Evolutionary conservation across 1,140 invertebrate species (phyloP).

Genomic region (Dysdera silvatica): DNA sequence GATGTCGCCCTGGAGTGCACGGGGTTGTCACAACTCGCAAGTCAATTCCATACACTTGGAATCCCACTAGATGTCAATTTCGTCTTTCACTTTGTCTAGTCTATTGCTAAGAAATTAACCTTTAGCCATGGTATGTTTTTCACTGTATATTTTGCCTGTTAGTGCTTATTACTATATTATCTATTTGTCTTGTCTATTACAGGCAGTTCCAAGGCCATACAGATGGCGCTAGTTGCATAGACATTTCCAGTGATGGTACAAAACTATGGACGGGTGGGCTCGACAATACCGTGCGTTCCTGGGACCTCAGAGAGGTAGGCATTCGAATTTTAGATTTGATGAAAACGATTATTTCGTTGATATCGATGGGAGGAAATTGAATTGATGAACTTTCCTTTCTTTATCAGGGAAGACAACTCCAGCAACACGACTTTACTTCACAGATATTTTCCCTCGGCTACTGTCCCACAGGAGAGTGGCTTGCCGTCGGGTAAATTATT

Average conservation of each 20-base stretch:
- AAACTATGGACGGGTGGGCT: slow-evolving; percentile 96
- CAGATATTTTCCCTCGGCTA: slow-evolving; percentile 97
- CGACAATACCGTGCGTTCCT: slow-evolving; percentile 93
- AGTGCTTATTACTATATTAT: too few species aligned
- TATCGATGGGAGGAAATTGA: neutral
- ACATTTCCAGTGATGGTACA: slow-evolving; percentile 89
- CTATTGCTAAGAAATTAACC: too few species aligned
- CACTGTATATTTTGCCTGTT: too few species aligned
- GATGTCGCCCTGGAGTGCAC: too few species aligned
- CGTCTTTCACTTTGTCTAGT: too few species aligned
- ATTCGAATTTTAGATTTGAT: neutral
- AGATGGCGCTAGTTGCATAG: slow-evolving; percentile 95
- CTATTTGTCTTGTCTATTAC: neutral
- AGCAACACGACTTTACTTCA: slow-evolving; percentile 90
- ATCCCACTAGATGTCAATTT: too few species aligned
- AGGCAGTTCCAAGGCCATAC: slow-evolving; percentile 94
- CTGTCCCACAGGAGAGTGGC: slow-evolving; percentile 94
- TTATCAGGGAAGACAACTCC: slow-evolving; percentile 67
- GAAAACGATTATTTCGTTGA: neutral
- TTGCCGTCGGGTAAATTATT: slow-evolving; percentile 73
- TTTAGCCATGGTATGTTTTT: too few species aligned
- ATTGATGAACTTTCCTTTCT: neutral
- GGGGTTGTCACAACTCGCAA: too few species aligned
- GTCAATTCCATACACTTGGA: too few species aligned
- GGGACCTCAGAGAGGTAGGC: slow-evolving; percentile 75